Conservation (phyloP, 2,888 invertebrate species). For the Ophioninae sp. region DNA sequence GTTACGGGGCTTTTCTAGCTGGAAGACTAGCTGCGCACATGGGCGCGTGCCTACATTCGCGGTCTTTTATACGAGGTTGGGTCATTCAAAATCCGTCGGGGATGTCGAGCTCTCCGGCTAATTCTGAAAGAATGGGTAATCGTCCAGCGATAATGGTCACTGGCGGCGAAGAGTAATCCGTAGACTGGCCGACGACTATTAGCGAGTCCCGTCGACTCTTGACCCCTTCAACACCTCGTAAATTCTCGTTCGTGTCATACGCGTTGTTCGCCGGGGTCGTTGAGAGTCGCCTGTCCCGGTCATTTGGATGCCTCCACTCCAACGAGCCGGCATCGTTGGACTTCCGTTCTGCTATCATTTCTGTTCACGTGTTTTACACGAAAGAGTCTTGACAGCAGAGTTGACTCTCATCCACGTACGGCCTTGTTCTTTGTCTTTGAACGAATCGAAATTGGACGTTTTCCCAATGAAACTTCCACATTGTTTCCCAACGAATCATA, state of each 20-base stretch:
- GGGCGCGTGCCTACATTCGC: slow-evolving; percentile 40
- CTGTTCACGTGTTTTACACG: not conserved
- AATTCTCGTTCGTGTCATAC: slow-evolving; percentile 29
- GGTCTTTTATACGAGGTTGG: slow-evolving; percentile 45
- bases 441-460: not conserved
- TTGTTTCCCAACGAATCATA: not conserved
- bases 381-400: not conserved
- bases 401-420: slow-evolving; percentile 2
- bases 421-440: not conserved
- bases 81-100: slow-evolving; percentile 57
- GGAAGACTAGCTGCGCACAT: slow-evolving; percentile 29
- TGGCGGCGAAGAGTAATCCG: slow-evolving; percentile 13
- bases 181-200: slow-evolving; percentile 25
- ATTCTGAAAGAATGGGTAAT: slow-evolving; percentile 78
- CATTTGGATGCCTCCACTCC: not conserved
- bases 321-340: not conserved
- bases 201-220: slow-evolving; percentile 49
- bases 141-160: slow-evolving; percentile 63
- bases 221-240: slow-evolving; percentile 34
- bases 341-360: not conserved
- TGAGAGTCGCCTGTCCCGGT: slow-evolving; percentile 17
- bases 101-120: slow-evolving; percentile 71
- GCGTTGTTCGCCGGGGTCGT: slow-evolving; percentile 3
- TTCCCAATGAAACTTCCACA: not conserved
- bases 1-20: slow-evolving; percentile 27